Base-by-base conservation (phyloP, 2,113 vertebrate species). In the Gallinago paraguaiae region DNA sequence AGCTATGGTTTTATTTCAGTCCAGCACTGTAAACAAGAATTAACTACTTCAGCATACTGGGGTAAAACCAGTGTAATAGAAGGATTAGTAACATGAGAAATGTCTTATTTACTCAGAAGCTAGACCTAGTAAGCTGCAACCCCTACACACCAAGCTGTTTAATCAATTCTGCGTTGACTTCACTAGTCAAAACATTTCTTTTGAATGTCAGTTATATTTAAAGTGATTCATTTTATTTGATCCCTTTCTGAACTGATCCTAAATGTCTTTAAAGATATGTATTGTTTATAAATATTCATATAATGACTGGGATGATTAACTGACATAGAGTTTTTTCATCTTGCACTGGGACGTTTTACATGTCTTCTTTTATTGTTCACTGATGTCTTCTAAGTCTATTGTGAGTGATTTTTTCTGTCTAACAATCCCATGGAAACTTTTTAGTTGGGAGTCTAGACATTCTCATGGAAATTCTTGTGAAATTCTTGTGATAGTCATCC, bases 161-260 rank as follows among this genome's bases (percentile, higher is more conserved):
- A 54, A 90, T 93, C 63, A 83, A 86, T 86, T 83, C 56, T 76
- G 27, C 70, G 69, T 92, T 93, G 79, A 94, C 37, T 79, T 87
- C 60, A 20, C 28, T 9, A 86, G 54, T 83, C 91, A 94, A 88
- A 94, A 81, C 30, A 86, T 74, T 72, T 90, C 8, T 82, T 93
- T 80, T 74, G 11, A 79, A 90, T 76, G 45, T 50, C 65, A 84
- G 60, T 92, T 82, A 4, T 76, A 41, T 69, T 82, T 84, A 64
- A 86, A 82, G 76, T 37, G 63, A 65, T 80, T 87, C 2, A 6
- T 82, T 72, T 65, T 37, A n/a, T 86, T 76, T 46, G 54, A 79
- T 74, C 22, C 8, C 1, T 82, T 91, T 92, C 50, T 63, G 63
- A 94, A 80, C 59, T 63, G 28, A 85, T 72, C 14, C n/a, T 5